A percentile compares a stretch with the other conserved stretches of the same genome.
Evolutionary conservation across 1,140 invertebrate genomes (phyloP).

Genomic region (Uloborus diversus): DNA sequence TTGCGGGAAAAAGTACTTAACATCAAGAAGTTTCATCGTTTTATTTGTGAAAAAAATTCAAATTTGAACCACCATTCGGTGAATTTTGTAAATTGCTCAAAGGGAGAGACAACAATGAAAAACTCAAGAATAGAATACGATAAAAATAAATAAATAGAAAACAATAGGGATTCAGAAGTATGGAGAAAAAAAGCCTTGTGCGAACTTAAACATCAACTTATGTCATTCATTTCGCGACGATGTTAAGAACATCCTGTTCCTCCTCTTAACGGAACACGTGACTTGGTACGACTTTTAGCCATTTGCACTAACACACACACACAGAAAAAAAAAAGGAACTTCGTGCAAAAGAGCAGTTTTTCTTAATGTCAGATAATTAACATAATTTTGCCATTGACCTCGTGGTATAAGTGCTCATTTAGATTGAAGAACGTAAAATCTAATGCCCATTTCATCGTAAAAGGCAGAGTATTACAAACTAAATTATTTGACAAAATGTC

Average conservation of each 20-base stretch:
- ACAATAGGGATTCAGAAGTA: too few species aligned
- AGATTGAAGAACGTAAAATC: constrained; percentile 5
- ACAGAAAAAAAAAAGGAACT: background rate
- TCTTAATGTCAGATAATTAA: constrained; percentile 15
- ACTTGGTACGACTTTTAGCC: constrained; percentile 5
- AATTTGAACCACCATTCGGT: too few species aligned
- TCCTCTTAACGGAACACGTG: background rate
- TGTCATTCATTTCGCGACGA: background rate
- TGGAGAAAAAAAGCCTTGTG: too few species aligned
- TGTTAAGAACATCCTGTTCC: constrained; percentile 15
- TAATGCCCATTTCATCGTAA: constrained; percentile 16
- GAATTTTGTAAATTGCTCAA: too few species aligned
- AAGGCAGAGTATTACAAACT: constrained; percentile 14
- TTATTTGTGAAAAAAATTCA: too few species aligned
- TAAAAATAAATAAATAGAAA: too few species aligned
- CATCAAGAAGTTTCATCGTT: too few species aligned
- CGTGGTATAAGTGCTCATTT: constrained; percentile 13
- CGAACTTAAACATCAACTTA: too few species aligned
- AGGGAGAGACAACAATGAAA: too few species aligned
- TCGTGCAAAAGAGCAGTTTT: constrained; percentile 22
- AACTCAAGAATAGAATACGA: too few species aligned
- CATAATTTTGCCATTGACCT: constrained; percentile 37
- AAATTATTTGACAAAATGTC: constrained; percentile 22
- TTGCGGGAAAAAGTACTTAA: too few species aligned
- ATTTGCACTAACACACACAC: background rate